Conservation (phyloP, 30 jellyfish, hydroid and myxozoan species). For the Calvadosia cruxmelitensis region DNA sequence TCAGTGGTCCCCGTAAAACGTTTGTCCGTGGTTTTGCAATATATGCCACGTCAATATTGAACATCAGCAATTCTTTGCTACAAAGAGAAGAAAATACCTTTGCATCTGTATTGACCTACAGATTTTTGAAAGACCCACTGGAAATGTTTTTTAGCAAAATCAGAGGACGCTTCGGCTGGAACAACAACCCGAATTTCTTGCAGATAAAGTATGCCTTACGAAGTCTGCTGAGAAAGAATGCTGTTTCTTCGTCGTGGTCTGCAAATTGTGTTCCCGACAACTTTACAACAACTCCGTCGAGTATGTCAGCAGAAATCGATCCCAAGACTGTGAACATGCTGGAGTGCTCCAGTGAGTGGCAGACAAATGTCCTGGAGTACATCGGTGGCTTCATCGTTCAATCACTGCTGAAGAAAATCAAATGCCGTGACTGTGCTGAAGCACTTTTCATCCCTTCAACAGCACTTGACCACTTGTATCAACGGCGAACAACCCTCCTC, state of each 20-base stretch:
- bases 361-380: conserved; percentile 20
- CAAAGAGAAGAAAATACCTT: neutral
- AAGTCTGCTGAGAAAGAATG: conserved; percentile 10
- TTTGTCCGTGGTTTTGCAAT: conserved; percentile 13
- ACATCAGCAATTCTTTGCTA: conserved; percentile 6
- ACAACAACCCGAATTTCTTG: conserved; percentile 12
- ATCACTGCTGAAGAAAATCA: conserved; percentile 1
- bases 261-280: conserved; percentile 21
- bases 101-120: conserved; percentile 7
- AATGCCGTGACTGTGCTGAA: conserved; percentile 18
- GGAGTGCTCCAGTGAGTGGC: conserved; percentile 14
- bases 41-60: conserved; percentile 9
- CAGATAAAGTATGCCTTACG: conserved; percentile 20
- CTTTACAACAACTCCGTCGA: neutral
- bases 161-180: conserved; percentile 35
- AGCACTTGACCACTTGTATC: neutral
- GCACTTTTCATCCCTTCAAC: conserved; percentile 1
- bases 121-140: conserved; percentile 8
- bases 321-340: conserved; percentile 2
- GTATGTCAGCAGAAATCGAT: conserved; percentile 13
- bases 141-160: conserved; percentile 23
- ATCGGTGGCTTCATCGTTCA: conserved; percentile 16
- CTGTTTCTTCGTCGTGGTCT: conserved; percentile 12
- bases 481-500: conserved; percentile 5
- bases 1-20: conserved; percentile 17